phyloP scores from a whole-genome alignment of 1,140 invertebrate genomes.

The Bombus picipes region DNA sequence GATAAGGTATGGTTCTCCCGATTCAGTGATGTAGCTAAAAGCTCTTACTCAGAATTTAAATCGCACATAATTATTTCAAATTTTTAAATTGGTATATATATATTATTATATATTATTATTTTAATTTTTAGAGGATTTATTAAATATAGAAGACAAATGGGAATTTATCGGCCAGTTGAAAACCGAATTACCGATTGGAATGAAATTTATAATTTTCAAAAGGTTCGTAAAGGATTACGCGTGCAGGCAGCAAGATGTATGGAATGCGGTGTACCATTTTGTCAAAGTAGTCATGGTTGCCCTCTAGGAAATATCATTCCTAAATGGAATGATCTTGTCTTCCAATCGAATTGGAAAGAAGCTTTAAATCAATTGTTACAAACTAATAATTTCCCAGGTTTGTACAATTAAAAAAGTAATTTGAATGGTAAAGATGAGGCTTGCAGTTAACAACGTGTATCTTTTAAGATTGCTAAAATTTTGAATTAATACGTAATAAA shows the following conservation, averaged over 20 bases:
- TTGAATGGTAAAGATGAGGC: too few relatives aligned
- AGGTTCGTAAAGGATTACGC: constrained; percentile 93
- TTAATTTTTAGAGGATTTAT: constrained; percentile 91
- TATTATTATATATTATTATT: background rate
- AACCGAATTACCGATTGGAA: constrained; percentile 97
- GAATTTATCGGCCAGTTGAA: constrained; percentile 91
- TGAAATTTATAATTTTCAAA: constrained; percentile 95
- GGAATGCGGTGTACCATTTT: constrained; percentile 99
- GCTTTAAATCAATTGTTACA: constrained; percentile 97
- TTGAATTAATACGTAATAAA: background rate
- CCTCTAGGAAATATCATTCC: constrained; percentile 99
- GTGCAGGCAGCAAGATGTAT: constrained; percentile 98
- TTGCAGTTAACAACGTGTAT: background rate
- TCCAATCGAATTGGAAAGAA: constrained; percentile 97
- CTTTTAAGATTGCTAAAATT: background rate
- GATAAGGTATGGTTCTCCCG: constrained; percentile 84
- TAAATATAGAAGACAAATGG: constrained; percentile 95
- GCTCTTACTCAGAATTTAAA: too few relatives aligned
- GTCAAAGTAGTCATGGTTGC: constrained; percentile 98
- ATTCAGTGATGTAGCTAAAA: too few relatives aligned
- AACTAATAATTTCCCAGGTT: constrained; percentile 98
- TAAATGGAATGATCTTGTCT: constrained; percentile 99
- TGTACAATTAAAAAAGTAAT: background rate
- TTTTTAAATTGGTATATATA: background rate
- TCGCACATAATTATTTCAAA: background rate